Evolutionary conservation across 2,113 vertebrate genomes (phyloP), one percentile per base, ranked within the genome.

Genomic region (Lamprologus speciosus): DNA sequence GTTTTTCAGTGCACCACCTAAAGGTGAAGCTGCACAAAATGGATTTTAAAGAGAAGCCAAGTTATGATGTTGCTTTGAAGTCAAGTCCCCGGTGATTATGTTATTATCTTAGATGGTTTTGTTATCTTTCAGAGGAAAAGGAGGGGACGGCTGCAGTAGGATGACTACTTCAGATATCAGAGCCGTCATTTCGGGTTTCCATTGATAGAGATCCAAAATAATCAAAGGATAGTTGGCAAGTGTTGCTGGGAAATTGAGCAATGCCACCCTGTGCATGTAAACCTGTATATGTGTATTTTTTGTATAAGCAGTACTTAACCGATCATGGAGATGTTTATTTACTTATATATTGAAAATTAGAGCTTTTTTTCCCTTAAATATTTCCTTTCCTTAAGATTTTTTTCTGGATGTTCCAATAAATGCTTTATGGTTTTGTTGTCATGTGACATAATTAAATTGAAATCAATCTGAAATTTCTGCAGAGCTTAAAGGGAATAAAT

Each of bases 71-170:
- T 28, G 68, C 85, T 83, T 73, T 89, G 35, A 82, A 85, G 84
- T 85, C 16, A 13, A 54, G 51, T 83, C 84, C 78, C 47, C 47
- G 83, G 81, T 78, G 33, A 82, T 53, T 84, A 68, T 82, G 70
- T 86, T 78, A 85, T 83, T 54, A 70, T 88, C 75, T 50, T 45
- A 37, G 58, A 68, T 19, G 35, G 60, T 10, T 50, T 70, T 65
- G 85, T 90, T 94, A 85, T 92, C 87, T 89, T 28, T 63, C 31
- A 83, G 86, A 93, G 89, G 92, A 94, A 90, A 78, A 89, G 88
- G 75, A 90, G 78, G 86, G 81, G 65, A 40, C 5, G 3, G 50
- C 47, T 12, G 73, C 14, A 51, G 54, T 19, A 40, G 81, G 90
- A 83, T 85, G 88, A 80, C 82, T 85, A 79, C 80, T 14, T 79